Conservation (phyloP, 2,888 invertebrate species). For the Nasonovia ribisnigri region DNA sequence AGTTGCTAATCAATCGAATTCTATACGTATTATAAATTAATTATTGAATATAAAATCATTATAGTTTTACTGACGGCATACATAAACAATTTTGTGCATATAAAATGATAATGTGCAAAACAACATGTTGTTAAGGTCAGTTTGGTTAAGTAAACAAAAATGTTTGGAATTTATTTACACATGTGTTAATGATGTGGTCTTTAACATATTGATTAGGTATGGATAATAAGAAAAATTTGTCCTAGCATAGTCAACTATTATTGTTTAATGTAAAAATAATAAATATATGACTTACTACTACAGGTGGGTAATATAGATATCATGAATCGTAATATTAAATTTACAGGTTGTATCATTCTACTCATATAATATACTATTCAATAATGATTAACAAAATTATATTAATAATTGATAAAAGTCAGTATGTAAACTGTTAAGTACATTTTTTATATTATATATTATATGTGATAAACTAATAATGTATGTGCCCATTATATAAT, state of each 20-base stretch:
- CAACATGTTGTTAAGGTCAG: neutral
- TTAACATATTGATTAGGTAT: neutral
- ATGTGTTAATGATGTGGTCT: neutral
- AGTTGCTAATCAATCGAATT: neutral
- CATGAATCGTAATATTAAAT: neutral
- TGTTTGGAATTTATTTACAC: neutral
- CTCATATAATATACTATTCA: neutral
- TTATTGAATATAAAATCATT: neutral
- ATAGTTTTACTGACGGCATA: neutral
- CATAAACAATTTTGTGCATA: neutral
- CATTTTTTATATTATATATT: neutral
- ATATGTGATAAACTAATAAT: neutral
- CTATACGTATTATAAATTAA: slow-evolving; percentile 3
- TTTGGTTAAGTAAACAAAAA: slow-evolving; percentile 1
- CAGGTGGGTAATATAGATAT: neutral
- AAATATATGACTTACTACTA: neutral
- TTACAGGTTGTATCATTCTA: neutral
- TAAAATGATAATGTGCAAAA: neutral
- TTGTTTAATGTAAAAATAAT: neutral
- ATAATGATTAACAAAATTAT: neutral
- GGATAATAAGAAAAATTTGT: neutral
- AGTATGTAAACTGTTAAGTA: neutral
- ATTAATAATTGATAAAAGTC: neutral
- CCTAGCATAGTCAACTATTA: too few relatives aligned
- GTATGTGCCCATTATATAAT: neutral